Base-by-base conservation (phyloP, 2,888 invertebrate genomes). In the Cyaniris semiargus region DNA sequence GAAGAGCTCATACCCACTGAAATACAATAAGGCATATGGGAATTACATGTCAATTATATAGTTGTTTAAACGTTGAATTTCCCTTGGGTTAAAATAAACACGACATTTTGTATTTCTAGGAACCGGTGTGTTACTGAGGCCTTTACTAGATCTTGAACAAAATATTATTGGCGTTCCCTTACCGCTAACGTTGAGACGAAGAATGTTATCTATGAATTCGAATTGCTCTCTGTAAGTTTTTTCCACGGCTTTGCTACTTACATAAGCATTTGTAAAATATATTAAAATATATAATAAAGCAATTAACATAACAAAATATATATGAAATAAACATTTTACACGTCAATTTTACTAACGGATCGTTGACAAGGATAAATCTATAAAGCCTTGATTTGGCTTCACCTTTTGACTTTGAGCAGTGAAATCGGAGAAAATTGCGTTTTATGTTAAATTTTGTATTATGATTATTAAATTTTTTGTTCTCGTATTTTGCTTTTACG, bases 281-380 rank as follows among this genome's bases (percentile, higher is more conserved):
- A 90, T 81, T 84, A 88, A 84, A 87, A 85, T 53, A 18, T 53
- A 53, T 53, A 53, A 83, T 84, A 89, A 87, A 83, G 86, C 81
- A 87, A 88, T 88, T 88, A 92, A 88, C 92, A 92, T 92, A 90
- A 92, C 90, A 87, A 89, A 18, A 53, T 53, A 87, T 79, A 80
- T 79, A 84, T 85, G 82, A 78, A 83, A 85, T 86, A 44, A 34
- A 72, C 71, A 53, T 72, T 72, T 56, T 58, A 72, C 71, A 72
- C 15, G 23, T 71, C 58, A 58, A 27, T 77, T 74, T 27, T 48
- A 23, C 7, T 13, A 34, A 56, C 21, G 31, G 38, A 23, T 38
- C 53, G 31, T 66, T 76, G 76, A 76, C 76, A 23, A 34, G 7
- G 34, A 18, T 60, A 48, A 80, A 84, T 86, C 88, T 82, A 86